Conservation (phyloP, 2,888 invertebrate species). For the Sialis lutaria region DNA sequence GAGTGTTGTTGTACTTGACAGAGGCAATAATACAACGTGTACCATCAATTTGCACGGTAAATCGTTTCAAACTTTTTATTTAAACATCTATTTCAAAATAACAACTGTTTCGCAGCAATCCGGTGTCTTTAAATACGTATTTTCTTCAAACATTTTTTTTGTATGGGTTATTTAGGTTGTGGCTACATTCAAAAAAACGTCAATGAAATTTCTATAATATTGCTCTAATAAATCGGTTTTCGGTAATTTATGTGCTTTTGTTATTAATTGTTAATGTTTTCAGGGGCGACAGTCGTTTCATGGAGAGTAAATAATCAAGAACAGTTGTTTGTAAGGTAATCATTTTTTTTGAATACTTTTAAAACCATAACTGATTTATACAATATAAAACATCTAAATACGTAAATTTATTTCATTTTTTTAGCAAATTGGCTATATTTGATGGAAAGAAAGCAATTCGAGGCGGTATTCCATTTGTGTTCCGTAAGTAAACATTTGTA, state of each 20-base stretch:
- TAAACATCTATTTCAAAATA: not conserved
- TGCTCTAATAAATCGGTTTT: not conserved
- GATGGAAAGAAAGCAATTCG: conserved; percentile 92
- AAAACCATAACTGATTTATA: not conserved
- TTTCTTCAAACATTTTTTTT: conserved; percentile 5
- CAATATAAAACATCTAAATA: not conserved
- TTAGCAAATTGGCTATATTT: conserved; percentile 85
- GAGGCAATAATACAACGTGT: conserved; percentile 92
- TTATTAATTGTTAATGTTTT: conserved; percentile 21
- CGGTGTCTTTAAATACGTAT: not conserved
- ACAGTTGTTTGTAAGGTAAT: conserved; percentile 89
- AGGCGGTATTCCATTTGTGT: conserved; percentile 92
- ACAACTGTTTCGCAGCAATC: not conserved
- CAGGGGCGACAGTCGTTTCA: conserved; percentile 91
- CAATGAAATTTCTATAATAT: too few species aligned
- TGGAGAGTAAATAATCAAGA: conserved; percentile 95
- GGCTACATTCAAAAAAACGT: too few species aligned
- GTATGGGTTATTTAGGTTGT: conserved; percentile 5
- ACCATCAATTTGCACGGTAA: conserved; percentile 92
- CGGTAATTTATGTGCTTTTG: not conserved
- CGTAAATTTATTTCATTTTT: conserved; percentile 18
- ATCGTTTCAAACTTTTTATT: conserved; percentile 14
- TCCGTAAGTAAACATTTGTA: conserved; percentile 61
- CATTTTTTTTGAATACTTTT: conserved; percentile 7
- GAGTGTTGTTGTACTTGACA: conserved; percentile 86